phyloP scores from a whole-genome alignment of 2,888 invertebrate genomes.

The Sympetrum striolatum region DNA sequence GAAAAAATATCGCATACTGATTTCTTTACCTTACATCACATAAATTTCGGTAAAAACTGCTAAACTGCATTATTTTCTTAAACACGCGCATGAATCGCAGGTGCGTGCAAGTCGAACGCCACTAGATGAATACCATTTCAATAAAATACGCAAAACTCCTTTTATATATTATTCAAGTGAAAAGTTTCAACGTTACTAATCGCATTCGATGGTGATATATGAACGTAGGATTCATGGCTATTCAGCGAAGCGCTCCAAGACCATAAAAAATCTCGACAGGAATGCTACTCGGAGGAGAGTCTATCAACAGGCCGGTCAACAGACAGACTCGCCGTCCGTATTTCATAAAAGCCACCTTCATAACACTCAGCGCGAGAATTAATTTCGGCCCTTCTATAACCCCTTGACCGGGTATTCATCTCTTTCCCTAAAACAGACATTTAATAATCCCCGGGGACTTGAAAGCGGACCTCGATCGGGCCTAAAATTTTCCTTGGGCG shows the following conservation, averaged over 20 bases:
- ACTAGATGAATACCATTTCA: no score
- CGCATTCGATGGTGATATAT: not conserved
- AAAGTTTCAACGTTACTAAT: not conserved
- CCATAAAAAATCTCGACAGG: not conserved
- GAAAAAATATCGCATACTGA: no score
- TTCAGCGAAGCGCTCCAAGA: not conserved
- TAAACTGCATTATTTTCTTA: no score
- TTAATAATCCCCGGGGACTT: conserved; percentile 11
- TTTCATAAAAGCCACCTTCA: not conserved
- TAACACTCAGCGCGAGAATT: not conserved
- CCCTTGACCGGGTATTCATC: not conserved
- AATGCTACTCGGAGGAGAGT: not conserved
- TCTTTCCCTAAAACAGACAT: not conserved
- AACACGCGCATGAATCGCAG: no score
- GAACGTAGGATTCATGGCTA: not conserved
- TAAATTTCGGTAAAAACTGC: no score
- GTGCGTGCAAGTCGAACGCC: no score
- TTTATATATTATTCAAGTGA: not conserved
- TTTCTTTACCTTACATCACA: no score
- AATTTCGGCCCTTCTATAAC: not conserved
- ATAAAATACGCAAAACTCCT: not conserved
- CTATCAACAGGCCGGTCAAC: not conserved
- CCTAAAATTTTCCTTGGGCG: conserved; percentile 2
- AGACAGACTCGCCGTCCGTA: not conserved
- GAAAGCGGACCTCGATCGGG: conserved; percentile 7